Percentiles rank a stretch among this genome's conserved stretches.
Conservation (phyloP, 1,140 invertebrate genomes). For the Drosophila bocqueti region DNA sequence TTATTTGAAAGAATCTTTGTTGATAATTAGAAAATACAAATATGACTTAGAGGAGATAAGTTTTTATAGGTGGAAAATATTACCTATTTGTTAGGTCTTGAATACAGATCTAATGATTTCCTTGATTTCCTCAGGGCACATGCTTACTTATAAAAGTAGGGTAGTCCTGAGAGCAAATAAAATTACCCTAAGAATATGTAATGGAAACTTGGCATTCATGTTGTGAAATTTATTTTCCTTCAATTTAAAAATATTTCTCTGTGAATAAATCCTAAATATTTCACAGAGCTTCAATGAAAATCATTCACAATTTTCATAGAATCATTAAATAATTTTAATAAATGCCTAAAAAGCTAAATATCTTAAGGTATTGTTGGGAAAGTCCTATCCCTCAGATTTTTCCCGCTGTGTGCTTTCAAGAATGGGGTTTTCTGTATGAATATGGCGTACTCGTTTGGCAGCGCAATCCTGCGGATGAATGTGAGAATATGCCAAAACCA, state of each 20-base stretch:
- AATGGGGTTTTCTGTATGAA: slow-evolving; percentile 33
- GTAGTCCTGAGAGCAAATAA: too few species aligned
- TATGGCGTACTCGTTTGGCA: slow-evolving; percentile 43
- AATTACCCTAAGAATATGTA: not conserved
- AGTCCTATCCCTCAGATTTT: not conserved
- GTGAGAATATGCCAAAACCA: slow-evolving; percentile 82
- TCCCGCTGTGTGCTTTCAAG: slow-evolving; percentile 7
- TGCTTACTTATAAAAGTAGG: too few species aligned
- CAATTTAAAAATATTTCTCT: not conserved
- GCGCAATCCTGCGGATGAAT: slow-evolving; percentile 62
- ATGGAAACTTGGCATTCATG: not conserved
- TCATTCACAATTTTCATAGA: fast-evolving
- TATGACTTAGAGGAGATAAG: not conserved
- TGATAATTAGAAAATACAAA: not conserved
- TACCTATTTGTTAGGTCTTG: not conserved
- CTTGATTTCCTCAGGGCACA: too few species aligned
- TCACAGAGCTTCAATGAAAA: not conserved
- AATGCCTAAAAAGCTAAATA: too few species aligned
- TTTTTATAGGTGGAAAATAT: not conserved
- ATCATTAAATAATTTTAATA: not conserved
- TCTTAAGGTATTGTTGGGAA: not conserved
- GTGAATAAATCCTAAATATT: not conserved
- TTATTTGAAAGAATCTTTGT: not conserved
- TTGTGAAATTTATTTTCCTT: not conserved
- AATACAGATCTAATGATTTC: too few species aligned